phyloP scores from a whole-genome alignment of 2,888 invertebrate species.

The Steromphala cineraria region DNA sequence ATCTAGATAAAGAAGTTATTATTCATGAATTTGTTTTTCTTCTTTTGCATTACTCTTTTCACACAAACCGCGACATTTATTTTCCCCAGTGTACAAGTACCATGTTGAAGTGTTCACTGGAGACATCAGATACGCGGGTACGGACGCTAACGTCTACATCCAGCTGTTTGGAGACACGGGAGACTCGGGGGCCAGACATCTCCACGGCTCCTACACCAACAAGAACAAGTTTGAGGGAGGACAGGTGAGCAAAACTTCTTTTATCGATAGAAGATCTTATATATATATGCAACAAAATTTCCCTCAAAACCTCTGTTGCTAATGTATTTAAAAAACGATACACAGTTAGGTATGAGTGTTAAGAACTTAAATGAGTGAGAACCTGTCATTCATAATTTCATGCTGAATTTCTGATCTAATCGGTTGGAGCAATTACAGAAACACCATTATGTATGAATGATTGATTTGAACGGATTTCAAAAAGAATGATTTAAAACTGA shows the following conservation, averaged over 20 bases:
- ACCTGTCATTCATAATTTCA: no score
- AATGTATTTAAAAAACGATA: no score
- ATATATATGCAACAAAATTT: not conserved
- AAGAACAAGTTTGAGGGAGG: slow-evolving; percentile 62
- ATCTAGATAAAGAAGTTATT: no score
- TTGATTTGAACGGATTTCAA: no score
- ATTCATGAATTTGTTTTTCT: no score
- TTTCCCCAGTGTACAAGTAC: slow-evolving; percentile 39
- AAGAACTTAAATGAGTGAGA: no score
- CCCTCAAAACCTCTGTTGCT: no score
- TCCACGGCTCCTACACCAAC: slow-evolving; percentile 46
- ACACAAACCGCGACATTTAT: not conserved
- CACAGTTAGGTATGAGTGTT: no score
- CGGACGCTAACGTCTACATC: slow-evolving; percentile 59
- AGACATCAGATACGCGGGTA: slow-evolving; percentile 53
- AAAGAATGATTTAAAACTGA: no score
- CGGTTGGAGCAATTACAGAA: no score
- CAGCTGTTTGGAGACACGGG: slow-evolving; percentile 55
- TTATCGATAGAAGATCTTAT: not conserved
- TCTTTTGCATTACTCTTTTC: not conserved
- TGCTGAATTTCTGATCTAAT: no score
- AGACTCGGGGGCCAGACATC: slow-evolving; percentile 56
- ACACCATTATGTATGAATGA: no score
- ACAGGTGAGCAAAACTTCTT: slow-evolving; percentile 42
- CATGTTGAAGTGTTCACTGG: slow-evolving; percentile 59